These are phyloP conservation scores for Ara ararauna DNA, from an alignment of 2,797 vertebrate species.

Conservation along the genomic window DNA sequence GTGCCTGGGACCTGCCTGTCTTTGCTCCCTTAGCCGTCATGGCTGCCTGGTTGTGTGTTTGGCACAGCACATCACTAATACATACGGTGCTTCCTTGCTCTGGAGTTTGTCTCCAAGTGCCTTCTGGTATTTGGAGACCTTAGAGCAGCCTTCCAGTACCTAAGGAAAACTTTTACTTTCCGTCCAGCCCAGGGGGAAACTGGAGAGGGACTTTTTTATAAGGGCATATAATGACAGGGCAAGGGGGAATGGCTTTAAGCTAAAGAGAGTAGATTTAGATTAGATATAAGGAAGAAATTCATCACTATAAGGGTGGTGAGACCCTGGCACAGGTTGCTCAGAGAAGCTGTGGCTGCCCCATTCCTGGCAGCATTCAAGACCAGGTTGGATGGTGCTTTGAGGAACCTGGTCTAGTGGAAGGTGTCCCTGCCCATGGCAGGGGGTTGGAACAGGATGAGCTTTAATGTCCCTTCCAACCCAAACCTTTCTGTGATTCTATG, in stretches of 20 bases:
- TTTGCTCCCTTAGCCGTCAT: accelerated
- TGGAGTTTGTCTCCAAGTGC: background rate
- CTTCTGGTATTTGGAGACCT: background rate
- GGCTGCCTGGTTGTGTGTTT: background rate
- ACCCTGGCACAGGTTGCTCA: background rate
- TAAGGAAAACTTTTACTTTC: background rate
- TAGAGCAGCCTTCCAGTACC: background rate
- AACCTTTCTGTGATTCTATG: background rate
- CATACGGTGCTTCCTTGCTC: background rate
- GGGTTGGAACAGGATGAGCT: background rate
- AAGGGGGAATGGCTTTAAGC: background rate
- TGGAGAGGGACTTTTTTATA: background rate
- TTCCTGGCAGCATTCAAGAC: background rate
- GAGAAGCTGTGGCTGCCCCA: background rate
- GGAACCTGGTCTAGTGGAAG: background rate
- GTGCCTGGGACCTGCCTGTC: background rate
- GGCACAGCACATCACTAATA: background rate
- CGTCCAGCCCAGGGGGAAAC: background rate
- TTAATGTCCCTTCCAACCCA: background rate
- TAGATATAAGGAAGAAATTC: background rate
- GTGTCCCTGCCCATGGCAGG: background rate
- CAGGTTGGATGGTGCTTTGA: background rate
- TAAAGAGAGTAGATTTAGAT: background rate
- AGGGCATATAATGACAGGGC: background rate
- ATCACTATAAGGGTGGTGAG: background rate